Conservation (phyloP, 2,888 invertebrate genomes). For the Zaprionus obscuricornis region DNA sequence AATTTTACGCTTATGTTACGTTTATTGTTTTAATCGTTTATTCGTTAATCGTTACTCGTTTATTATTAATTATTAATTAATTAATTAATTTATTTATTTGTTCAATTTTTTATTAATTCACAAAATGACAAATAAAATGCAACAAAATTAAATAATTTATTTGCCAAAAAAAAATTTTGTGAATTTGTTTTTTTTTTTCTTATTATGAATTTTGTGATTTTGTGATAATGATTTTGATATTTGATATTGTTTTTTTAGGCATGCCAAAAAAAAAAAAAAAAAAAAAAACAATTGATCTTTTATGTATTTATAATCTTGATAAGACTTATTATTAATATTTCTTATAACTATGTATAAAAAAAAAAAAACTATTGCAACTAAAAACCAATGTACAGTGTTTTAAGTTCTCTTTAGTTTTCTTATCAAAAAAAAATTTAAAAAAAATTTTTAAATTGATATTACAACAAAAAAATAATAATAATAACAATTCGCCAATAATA, state of each 20-base stretch:
- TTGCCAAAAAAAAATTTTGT: constrained; percentile 26
- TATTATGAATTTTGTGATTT: no score
- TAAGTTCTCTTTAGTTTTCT: constrained; percentile 67
- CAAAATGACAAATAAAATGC: constrained; percentile 30
- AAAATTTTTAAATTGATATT: constrained; percentile 21
- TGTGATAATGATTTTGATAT: no score
- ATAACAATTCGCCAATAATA: constrained; percentile 62
- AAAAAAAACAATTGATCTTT: constrained; percentile 15
- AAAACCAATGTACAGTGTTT: constrained; percentile 61
- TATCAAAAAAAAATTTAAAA: constrained; percentile 34
- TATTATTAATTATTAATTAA: constrained; percentile 28
- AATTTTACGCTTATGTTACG: constrained; percentile 64
- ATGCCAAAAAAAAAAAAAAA: constrained; percentile 41
- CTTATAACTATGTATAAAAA: constrained; percentile 65
- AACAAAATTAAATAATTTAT: constrained; percentile 10
- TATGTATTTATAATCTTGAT: constrained; percentile 49
- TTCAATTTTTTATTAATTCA: constrained; percentile 1
- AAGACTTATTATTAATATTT: constrained; percentile 53
- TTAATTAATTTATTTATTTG: constrained; percentile 7
- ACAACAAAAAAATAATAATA: constrained; percentile 32
- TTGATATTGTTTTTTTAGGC: constrained; percentile 38
- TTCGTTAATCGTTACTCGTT: constrained; percentile 20
- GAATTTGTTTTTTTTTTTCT: constrained; percentile 34
- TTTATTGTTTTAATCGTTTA: constrained; percentile 24
- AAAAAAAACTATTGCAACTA: constrained; percentile 52